These are phyloP conservation scores for Megaceryle maxima DNA, from an alignment of 2,113 vertebrate species.

Conservation along the genomic window DNA sequence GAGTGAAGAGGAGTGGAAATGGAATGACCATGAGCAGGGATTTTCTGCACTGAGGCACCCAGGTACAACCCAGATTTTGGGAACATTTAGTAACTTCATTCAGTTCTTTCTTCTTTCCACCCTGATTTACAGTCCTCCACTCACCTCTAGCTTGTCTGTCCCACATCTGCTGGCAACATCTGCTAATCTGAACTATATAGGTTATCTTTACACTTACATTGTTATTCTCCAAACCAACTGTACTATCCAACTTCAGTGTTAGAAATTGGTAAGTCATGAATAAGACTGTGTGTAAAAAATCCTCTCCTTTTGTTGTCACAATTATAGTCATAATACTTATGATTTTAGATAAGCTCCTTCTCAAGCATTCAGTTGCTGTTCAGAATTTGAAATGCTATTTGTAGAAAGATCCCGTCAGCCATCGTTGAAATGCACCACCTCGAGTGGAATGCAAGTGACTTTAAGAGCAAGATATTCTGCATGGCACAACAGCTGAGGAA, in stretches of 20 bases:
- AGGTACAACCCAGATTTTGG: conserved; percentile 66
- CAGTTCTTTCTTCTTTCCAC: background rate
- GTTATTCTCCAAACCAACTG: background rate
- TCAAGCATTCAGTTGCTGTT: background rate
- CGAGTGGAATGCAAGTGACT: background rate
- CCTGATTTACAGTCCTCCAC: background rate
- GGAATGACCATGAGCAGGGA: conserved; percentile 79
- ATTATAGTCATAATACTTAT: background rate
- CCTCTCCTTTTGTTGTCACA: background rate
- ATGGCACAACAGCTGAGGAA: background rate
- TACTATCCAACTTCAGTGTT: background rate
- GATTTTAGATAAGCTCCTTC: background rate
- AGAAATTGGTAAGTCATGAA: background rate
- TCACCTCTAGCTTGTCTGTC: background rate
- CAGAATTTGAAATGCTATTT: background rate
- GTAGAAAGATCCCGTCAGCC: background rate
- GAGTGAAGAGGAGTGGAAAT: conserved; percentile 78
- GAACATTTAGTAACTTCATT: background rate
- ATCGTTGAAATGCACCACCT: background rate
- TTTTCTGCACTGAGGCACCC: conserved; percentile 85
- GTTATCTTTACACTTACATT: background rate
- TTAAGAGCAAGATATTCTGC: background rate
- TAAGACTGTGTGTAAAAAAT: background rate
- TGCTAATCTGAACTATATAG: background rate
- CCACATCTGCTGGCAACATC: background rate